Percentiles rank a stretch among this genome's conserved stretches.
Conservation (phyloP, 1,140 invertebrate genomes). For the Cardiocondyla obscurior region DNA sequence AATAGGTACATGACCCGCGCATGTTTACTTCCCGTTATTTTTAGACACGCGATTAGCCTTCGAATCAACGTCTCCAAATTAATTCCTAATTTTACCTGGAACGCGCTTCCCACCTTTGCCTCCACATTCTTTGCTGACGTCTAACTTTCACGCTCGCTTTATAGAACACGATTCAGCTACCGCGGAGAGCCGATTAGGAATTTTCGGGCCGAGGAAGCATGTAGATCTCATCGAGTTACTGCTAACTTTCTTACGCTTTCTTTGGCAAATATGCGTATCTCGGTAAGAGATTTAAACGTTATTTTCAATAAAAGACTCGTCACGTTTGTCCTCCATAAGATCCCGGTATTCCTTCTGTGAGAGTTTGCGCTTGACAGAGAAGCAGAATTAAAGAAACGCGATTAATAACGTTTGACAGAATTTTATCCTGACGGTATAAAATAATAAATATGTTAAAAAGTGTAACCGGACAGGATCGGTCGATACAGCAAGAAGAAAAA, state of each 20-base stretch:
- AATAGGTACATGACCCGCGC: not conserved
- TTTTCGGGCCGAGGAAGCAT: constrained; percentile 13
- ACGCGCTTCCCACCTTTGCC: not conserved
- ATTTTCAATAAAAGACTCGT: not conserved
- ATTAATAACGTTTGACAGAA: constrained; percentile 62
- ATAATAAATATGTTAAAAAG: not conserved
- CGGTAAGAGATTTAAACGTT: not conserved
- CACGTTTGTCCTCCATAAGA: constrained; percentile 3
- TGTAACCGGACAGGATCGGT: not conserved
- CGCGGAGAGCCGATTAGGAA: not conserved
- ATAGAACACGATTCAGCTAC: not conserved
- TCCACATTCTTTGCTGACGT: not conserved
- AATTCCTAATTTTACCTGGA: not conserved
- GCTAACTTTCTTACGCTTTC: constrained; percentile 66
- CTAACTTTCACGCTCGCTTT: constrained; percentile 25
- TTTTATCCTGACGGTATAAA: constrained; percentile 35
- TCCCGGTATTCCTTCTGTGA: constrained; percentile 8
- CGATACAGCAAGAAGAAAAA: not conserved
- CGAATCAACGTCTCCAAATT: not conserved
- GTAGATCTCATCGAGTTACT: not conserved
- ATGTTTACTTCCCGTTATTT: not conserved
- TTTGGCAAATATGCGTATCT: constrained; percentile 20
- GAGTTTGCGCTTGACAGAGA: not conserved
- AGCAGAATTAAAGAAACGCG: not conserved
- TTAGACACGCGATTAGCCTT: not conserved